These are phyloP conservation scores for Rhorus exstirpatorius DNA, from an alignment of 2,888 invertebrate genomes.

Conservation along the genomic window DNA sequence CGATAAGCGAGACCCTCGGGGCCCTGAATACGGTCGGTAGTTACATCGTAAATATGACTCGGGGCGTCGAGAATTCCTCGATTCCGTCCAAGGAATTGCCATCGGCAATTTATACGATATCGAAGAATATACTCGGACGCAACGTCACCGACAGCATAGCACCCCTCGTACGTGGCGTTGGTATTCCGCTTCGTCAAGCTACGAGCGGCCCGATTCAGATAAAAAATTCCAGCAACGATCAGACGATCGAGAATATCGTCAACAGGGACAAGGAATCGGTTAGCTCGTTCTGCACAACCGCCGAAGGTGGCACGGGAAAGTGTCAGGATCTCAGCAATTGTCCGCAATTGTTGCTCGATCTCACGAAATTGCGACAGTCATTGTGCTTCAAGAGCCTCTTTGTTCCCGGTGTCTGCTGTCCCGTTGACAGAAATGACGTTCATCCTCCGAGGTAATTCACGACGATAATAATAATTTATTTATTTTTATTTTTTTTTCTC, in stretches of 20 bases:
- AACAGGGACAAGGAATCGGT: constrained; percentile 86
- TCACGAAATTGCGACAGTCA: constrained; percentile 93
- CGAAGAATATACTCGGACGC: constrained; percentile 92
- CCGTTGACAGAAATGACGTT: constrained; percentile 84
- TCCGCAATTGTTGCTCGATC: constrained; percentile 93
- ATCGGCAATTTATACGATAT: constrained; percentile 92
- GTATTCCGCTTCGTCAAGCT: constrained; percentile 81
- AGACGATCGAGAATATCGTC: constrained; percentile 85
- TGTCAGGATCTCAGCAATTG: constrained; percentile 96
- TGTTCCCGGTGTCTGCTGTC: constrained; percentile 97
- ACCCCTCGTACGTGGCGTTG: constrained; percentile 89
- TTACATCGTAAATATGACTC: constrained; percentile 94
- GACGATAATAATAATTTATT: background rate
- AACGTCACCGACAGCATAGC: constrained; percentile 94
- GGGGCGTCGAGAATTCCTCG: constrained; percentile 84
- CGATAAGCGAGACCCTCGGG: constrained; percentile 89
- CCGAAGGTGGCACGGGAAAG: constrained; percentile 92
- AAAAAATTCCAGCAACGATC: constrained; percentile 73
- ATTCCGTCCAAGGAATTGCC: constrained; percentile 88
- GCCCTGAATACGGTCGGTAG: constrained; percentile 95
- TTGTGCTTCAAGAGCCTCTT: constrained; percentile 96
- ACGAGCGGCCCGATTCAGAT: constrained; percentile 43
- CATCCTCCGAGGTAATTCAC: constrained; percentile 64
- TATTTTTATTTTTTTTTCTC: background rate
- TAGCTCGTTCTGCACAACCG: constrained; percentile 92